Conservation (phyloP, 2,888 invertebrate genomes). For the Heterodera filipjevi region DNA sequence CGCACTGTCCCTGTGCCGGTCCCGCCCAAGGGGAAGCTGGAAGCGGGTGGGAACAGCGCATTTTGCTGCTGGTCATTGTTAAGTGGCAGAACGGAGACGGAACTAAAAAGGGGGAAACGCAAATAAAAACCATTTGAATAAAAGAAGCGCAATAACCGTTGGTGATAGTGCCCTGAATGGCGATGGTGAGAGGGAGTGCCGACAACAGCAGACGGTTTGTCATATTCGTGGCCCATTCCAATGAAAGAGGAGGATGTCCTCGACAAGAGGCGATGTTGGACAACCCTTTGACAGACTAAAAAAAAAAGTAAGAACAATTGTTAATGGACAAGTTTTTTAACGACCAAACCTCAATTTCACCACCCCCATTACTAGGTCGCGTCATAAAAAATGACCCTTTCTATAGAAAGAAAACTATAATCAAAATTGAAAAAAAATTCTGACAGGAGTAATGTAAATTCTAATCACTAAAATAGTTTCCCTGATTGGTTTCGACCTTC, state of each 20-base stretch:
- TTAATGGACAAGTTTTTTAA: no score
- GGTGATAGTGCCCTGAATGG: constrained; percentile 27
- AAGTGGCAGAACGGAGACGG: constrained; percentile 21
- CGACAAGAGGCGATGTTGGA: constrained; percentile 24
- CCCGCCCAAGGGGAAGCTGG: neutral
- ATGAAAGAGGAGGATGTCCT: constrained; percentile 13
- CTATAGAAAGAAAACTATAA: no score
- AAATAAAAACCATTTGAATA: neutral
- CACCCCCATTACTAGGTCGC: no score
- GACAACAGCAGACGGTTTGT: neutral
- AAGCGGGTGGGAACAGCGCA: neutral
- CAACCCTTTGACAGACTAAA: constrained; percentile 39
- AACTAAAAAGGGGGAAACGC: constrained; percentile 7
- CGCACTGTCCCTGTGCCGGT: neutral
- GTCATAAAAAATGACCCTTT: no score
- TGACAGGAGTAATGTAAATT: no score
- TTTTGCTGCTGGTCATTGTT: constrained; percentile 13
- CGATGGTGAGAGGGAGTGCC: constrained; percentile 11
- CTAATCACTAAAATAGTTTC: no score
- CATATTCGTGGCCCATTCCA: neutral
- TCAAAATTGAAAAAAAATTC: no score
- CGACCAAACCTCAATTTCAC: no score
- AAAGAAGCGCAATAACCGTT: no score
- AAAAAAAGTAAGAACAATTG: constrained; percentile 29
- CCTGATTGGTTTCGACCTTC: no score